Evolutionary conservation across 2,888 invertebrate species (phyloP).

Genomic region (Odontothrips loti): DNA sequence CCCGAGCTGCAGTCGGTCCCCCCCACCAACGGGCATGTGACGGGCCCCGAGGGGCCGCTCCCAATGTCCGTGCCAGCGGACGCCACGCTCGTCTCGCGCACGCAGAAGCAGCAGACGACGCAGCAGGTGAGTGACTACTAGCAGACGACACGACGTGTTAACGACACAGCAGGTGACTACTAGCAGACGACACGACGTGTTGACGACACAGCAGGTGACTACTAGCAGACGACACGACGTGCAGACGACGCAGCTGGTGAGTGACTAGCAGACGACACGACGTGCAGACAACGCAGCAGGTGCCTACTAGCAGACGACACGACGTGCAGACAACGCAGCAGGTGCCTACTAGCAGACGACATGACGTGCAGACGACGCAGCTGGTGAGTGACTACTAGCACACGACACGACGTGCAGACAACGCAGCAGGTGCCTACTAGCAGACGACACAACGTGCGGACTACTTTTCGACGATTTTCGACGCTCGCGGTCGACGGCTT

Average conservation of each 20-base stretch:
- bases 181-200: too few relatives aligned
- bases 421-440: conserved; percentile 54
- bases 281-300: too few relatives aligned
- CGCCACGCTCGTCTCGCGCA: conserved; percentile 55
- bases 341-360: too few relatives aligned
- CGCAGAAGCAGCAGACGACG: conserved; percentile 63
- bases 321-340: too few relatives aligned
- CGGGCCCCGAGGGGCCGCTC: conserved; percentile 59
- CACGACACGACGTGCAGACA: conserved; percentile 44
- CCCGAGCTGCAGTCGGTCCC: conserved; percentile 49
- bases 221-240: not conserved
- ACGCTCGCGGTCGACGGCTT: too few relatives aligned
- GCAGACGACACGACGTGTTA: too few relatives aligned
- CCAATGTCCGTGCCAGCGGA: conserved; percentile 50
- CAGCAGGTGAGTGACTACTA: conserved; percentile 51
- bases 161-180: conserved; percentile 57
- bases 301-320: too few relatives aligned
- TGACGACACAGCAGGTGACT: conserved; percentile 59
- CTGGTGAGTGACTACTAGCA: conserved; percentile 46
- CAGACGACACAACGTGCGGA: conserved; percentile 40
- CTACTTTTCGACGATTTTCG: too few relatives aligned
- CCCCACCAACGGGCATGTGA: conserved; percentile 62
- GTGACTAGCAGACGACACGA: not conserved
- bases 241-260: conserved; percentile 61
- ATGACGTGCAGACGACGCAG: conserved; percentile 63